Evolutionary conservation across 1,140 invertebrate genomes (phyloP), one percentile per base, ranked within the genome.

Genomic region (Meloidogyne hapla): DNA sequence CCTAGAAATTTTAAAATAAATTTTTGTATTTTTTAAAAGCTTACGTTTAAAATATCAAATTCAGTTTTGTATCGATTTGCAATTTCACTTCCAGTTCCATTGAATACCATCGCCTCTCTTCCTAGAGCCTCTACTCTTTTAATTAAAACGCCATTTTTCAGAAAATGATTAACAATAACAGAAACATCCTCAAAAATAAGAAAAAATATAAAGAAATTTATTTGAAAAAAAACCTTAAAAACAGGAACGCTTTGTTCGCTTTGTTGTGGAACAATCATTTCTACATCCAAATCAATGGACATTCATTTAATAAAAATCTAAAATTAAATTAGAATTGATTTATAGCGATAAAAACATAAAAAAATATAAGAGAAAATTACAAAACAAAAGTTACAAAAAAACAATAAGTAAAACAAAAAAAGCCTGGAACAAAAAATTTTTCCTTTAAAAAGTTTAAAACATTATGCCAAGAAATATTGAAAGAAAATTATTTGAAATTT

Each of bases 41-140:
- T 18, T 76, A 77, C 74, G 26, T 77, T 77, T 64, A 77, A 40
- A 28, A 77, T 63, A 15, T 77, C 76, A 45, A 77, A 77, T 48
- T 77, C 76, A 40, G 42, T n/a, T 26, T 42, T 67, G 26, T 77
- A 77, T 74, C 71, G 28, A 12, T 28, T n/a, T 12, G 26, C n/a
- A 42, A 77, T 64, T 68, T 48, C 26, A 33, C 42, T 65, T 38
- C 79, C 64, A 12, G 68, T 69, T 12, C 77, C 65, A 26, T 40
- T 25, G 15, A 62, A 78, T 40, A 78, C 56, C 13, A 72, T 28
- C 1, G 77, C 77, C 9, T 65, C 56, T n/a, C 66, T 26, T 64
- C 61, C 66, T 21, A 28, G 15, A 21, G 77, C 77, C 56, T 78
- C 77, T 10, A 78, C 78, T 23, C 77, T 62, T 73, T 78, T 69